phyloP scores from a whole-genome alignment of 2,888 invertebrate species.

The Dryocosmus kuriphilus region DNA sequence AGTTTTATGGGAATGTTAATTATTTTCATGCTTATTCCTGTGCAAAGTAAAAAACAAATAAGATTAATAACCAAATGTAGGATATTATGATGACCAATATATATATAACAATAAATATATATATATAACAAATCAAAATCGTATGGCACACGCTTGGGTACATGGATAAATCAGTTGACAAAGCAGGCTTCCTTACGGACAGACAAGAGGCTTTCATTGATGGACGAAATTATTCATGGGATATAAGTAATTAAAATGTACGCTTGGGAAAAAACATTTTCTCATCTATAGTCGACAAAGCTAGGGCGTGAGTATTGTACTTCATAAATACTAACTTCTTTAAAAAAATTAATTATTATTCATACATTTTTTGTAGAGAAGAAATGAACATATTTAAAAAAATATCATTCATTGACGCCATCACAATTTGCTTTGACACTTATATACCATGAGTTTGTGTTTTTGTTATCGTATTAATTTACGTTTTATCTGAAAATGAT shows the following conservation, averaged over 20 bases:
- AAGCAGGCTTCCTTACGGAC: conserved; percentile 82
- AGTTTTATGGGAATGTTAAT: conserved; percentile 77
- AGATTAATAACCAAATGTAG: too few relatives aligned
- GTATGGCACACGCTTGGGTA: too few relatives aligned
- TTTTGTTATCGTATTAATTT: conserved; percentile 83
- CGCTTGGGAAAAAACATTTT: conserved; percentile 91
- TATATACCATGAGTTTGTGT: conserved; percentile 85
- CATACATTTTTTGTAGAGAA: conserved; percentile 75
- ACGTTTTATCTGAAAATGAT: conserved; percentile 81
- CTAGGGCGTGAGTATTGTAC: conserved; percentile 78
- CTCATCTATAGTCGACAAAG: conserved; percentile 80
- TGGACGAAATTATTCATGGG: conserved; percentile 93
- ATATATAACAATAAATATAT: too few relatives aligned
- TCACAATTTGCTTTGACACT: conserved; percentile 82
- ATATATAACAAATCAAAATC: too few relatives aligned
- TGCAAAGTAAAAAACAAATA: conserved; percentile 77
- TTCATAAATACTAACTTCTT: too few relatives aligned
- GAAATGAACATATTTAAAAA: conserved; percentile 77
- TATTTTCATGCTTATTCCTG: conserved; percentile 77
- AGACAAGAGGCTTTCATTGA: conserved; percentile 90
- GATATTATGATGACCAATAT: too few relatives aligned
- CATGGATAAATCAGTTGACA: conserved; percentile 77
- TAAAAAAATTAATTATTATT: too few relatives aligned
- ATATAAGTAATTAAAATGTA: conserved; percentile 94
- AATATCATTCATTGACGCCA: conserved; percentile 80